Evolutionary conservation across 2,113 vertebrate species (phyloP).

Genomic region (Menura novaehollandiae): DNA sequence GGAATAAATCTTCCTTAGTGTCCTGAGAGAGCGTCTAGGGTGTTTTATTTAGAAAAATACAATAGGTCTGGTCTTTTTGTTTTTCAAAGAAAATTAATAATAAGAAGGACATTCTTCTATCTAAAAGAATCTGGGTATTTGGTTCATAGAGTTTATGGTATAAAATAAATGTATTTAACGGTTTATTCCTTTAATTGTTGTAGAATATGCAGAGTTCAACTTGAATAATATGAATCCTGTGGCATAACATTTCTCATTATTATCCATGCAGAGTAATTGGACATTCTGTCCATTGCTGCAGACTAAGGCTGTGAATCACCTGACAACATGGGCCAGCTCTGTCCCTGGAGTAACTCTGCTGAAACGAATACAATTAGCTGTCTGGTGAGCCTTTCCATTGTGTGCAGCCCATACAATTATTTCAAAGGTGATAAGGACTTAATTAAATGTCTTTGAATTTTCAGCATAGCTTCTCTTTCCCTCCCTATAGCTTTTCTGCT

Average conservation of each 20-base stretch:
- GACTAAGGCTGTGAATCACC: neutral
- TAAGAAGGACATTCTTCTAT: neutral
- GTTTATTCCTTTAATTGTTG: neutral
- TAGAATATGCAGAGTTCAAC: neutral
- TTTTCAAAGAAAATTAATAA: neutral
- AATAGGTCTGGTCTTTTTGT: neutral
- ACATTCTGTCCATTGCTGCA: neutral
- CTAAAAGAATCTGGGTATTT: neutral
- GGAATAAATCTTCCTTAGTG: neutral
- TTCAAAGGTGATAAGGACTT: neutral
- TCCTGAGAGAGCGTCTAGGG: neutral
- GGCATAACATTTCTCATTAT: neutral
- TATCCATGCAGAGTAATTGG: neutral
- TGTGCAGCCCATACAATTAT: neutral
- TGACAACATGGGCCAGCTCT: neutral
- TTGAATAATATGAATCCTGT: neutral
- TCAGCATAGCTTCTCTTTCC: neutral
- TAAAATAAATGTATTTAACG: neutral
- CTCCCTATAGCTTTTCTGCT: neutral
- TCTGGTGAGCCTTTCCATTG: neutral
- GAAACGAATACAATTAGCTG: neutral
- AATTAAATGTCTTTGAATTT: conserved; percentile 20
- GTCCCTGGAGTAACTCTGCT: neutral
- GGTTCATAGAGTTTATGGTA: neutral
- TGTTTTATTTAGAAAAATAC: neutral